phyloP scores from a whole-genome alignment of 2,797 vertebrate genomes.

The Hippopotamyrus pictus region DNA sequence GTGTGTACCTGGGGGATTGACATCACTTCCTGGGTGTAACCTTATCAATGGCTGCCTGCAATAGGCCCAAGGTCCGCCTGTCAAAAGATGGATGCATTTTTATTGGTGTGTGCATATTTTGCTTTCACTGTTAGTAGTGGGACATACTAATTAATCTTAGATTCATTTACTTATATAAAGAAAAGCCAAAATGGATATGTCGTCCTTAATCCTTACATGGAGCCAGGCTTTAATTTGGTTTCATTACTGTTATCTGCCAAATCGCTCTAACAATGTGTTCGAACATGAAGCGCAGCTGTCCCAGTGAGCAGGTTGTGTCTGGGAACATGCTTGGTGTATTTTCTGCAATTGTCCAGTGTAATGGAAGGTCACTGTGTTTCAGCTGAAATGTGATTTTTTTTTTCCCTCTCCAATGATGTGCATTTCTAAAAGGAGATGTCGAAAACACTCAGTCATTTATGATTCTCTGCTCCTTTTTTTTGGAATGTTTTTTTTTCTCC shows the following conservation, averaged over 20 bases:
- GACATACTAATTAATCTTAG: not conserved
- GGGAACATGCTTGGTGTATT: not conserved
- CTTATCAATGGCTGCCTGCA: not conserved
- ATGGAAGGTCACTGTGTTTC: not conserved
- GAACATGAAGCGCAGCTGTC: not conserved
- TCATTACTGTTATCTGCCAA: not conserved
- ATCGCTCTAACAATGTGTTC: not conserved
- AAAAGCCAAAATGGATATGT: not conserved
- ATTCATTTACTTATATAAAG: not conserved
- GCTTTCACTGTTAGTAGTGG: not conserved
- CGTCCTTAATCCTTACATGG: not conserved
- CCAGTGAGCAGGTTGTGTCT: not conserved
- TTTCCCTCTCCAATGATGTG: not conserved
- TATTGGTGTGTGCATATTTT: not conserved
- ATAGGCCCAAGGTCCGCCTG: not conserved
- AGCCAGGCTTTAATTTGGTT: not conserved
- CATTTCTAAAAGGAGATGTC: not conserved
- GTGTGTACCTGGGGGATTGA: not conserved
- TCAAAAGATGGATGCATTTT: not conserved
- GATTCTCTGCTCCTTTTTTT: not conserved
- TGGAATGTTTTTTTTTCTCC: not conserved
- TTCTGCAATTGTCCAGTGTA: not conserved
- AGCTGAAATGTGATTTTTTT: not conserved
- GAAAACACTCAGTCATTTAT: not conserved
- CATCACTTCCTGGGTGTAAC: not conserved